Evolutionary conservation across 2,113 vertebrate genomes (phyloP).

Genomic region (Nematolebias whitei): DNA sequence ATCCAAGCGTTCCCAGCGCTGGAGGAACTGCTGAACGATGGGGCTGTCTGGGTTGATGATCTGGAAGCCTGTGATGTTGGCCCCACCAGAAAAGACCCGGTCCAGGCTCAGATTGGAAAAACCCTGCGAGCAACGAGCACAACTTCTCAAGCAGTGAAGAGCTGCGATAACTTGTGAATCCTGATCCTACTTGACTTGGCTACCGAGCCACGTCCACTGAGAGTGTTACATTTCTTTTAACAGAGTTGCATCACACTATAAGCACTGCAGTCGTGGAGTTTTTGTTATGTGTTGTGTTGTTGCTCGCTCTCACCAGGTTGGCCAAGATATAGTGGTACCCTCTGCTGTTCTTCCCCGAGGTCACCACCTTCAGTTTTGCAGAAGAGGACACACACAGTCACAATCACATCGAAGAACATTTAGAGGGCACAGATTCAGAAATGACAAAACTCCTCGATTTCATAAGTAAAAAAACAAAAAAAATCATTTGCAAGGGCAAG

Average conservation of each 20-base stretch:
- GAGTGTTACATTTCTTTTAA: slow-evolving; percentile 27
- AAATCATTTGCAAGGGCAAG: slow-evolving; percentile 28
- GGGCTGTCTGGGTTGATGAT: slow-evolving; percentile 95
- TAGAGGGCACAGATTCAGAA: slow-evolving; percentile 31
- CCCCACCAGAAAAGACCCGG: slow-evolving; percentile 92
- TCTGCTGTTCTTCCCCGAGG: slow-evolving; percentile 92
- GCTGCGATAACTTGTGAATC: neutral
- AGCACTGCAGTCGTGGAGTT: slow-evolving; percentile 1
- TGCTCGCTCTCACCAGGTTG: slow-evolving; percentile 90
- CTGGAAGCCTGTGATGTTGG: slow-evolving; percentile 97
- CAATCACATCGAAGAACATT: slow-evolving; percentile 29
- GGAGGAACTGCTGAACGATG: slow-evolving; percentile 96
- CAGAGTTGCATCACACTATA: slow-evolving; percentile 41
- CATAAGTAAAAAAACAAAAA: slow-evolving; percentile 18
- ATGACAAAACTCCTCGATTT: slow-evolving; percentile 47
- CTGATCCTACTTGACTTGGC: neutral
- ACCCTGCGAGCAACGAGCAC: slow-evolving; percentile 82
- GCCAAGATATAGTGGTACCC: slow-evolving; percentile 98
- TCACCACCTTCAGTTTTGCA: slow-evolving; percentile 87
- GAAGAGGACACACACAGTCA: slow-evolving; percentile 62
- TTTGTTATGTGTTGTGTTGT: slow-evolving; percentile 30
- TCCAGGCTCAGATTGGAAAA: slow-evolving; percentile 94
- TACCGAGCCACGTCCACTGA: slow-evolving; percentile 2
- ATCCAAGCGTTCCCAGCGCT: slow-evolving; percentile 96
- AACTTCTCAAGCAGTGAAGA: slow-evolving; percentile 10